Conservation (phyloP, 2,113 vertebrate species). For the Leiothrix lutea region DNA sequence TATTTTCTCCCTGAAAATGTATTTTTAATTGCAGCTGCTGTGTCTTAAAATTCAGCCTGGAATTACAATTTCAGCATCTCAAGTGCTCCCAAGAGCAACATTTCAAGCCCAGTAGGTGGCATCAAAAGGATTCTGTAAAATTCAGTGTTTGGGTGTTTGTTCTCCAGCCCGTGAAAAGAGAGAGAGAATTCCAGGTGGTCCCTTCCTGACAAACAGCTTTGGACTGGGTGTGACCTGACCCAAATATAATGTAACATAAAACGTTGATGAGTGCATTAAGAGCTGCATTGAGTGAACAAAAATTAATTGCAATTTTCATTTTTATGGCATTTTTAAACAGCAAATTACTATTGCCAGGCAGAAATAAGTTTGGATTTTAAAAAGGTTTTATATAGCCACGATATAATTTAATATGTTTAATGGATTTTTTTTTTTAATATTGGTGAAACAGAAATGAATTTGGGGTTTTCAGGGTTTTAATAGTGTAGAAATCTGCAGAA, state of each 20-base stretch:
- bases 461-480: background rate
- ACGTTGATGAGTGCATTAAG: background rate
- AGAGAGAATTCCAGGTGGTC: background rate
- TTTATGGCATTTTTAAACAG: background rate
- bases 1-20: background rate
- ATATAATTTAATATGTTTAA: too few species aligned
- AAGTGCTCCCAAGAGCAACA: background rate
- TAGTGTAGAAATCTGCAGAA: background rate
- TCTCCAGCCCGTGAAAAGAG: background rate
- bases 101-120: constrained; percentile 45
- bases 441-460: background rate
- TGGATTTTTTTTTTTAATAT: background rate
- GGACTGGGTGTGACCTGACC: background rate
- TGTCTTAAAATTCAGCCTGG: background rate
- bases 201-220: background rate
- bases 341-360: background rate
- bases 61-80: background rate
- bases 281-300: background rate
- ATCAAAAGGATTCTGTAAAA: background rate
- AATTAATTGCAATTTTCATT: background rate
- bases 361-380: rapidly evolving
- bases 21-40: background rate
- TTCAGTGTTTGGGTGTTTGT: background rate
- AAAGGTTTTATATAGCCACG: rapidly evolving
- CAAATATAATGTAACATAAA: background rate